These are phyloP conservation scores for Elachura formosa DNA, from an alignment of 2,113 vertebrate genomes.

Conservation along the genomic window DNA sequence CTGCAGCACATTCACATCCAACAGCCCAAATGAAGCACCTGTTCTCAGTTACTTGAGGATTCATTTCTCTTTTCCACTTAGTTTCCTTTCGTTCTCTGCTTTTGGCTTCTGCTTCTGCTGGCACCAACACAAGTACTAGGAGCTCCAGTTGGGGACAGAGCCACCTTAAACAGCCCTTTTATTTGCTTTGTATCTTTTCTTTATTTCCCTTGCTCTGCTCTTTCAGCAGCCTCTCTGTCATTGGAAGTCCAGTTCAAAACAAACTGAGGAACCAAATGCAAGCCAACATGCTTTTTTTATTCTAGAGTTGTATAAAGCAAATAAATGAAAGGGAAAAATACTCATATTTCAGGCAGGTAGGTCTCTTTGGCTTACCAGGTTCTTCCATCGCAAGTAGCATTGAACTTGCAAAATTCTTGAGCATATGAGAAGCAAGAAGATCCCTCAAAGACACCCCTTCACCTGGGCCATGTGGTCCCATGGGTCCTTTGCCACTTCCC, in stretches of 20 bases:
- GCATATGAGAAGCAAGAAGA: background rate
- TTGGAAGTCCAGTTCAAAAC: background rate
- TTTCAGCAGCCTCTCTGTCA: background rate
- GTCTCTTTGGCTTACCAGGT: background rate
- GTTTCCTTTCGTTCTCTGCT: background rate
- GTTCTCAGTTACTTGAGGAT: constrained; percentile 46
- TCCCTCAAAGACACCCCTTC: background rate
- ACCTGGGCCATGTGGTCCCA: background rate
- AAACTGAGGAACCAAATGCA: background rate
- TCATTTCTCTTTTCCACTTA: constrained; percentile 24
- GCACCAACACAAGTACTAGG: background rate
- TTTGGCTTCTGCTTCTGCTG: constrained; percentile 13
- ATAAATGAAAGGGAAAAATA: background rate
- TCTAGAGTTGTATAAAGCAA: background rate
- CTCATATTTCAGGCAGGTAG: background rate
- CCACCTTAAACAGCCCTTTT: constrained; percentile 6
- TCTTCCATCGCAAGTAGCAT: background rate
- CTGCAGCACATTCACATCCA: constrained; percentile 41
- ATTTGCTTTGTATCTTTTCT: background rate
- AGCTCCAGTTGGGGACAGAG: background rate
- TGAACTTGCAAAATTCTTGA: background rate
- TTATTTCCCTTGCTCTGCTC: background rate
- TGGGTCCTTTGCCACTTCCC: background rate
- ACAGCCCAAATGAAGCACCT: constrained; percentile 50
- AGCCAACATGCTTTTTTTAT: background rate